phyloP scores from a whole-genome alignment of 2,888 invertebrate genomes.

The Dorcus parallelipipedus region DNA sequence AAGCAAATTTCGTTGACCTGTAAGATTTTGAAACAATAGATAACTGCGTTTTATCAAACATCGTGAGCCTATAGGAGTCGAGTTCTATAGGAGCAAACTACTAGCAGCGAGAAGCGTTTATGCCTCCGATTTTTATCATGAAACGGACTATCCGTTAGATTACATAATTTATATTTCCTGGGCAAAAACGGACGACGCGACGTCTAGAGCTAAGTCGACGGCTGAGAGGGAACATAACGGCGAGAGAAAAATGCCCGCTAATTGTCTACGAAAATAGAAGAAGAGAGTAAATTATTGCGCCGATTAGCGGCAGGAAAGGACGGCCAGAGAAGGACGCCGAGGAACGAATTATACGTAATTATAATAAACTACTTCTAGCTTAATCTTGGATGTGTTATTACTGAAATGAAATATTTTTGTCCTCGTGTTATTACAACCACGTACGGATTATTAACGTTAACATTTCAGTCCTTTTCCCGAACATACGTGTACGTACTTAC shows the following conservation, averaged over 20 bases:
- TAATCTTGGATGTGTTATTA: background rate
- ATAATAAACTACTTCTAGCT: background rate
- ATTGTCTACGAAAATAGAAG: constrained; percentile 7
- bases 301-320: constrained; percentile 18
- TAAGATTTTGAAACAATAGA: too few species aligned
- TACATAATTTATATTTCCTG: background rate
- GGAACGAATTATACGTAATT: background rate
- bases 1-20: too few species aligned
- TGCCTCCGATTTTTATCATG: too few species aligned
- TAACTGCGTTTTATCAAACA: too few species aligned
- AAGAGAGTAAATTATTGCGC: constrained; percentile 17
- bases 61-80: too few species aligned
- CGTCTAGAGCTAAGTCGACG: background rate
- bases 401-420: background rate
- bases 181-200: background rate
- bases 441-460: background rate
- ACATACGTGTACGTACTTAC: too few species aligned
- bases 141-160: background rate
- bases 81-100: too few species aligned
- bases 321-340: background rate
- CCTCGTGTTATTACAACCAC: background rate
- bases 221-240: background rate
- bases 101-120: too few species aligned
- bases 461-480: too few species aligned
- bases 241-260: background rate